Conservation (phyloP, 2,888 invertebrate genomes). For the Melangyna quadrimaculata region DNA sequence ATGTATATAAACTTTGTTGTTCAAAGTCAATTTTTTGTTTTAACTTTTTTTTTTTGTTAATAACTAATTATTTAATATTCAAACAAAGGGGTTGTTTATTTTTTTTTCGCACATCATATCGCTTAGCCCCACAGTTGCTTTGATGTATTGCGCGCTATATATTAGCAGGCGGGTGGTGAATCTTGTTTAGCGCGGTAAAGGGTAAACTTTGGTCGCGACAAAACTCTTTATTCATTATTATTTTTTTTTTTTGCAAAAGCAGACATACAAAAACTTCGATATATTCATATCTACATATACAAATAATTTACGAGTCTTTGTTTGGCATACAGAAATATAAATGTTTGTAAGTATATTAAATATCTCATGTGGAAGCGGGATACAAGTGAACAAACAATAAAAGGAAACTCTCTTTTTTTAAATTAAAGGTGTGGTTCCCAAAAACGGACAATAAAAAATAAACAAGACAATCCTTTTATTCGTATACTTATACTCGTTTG, state of each 20-base stretch:
- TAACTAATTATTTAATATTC: conserved; percentile 67
- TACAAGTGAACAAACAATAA: conserved; percentile 6
- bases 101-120: conserved; percentile 20
- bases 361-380: conserved; percentile 32
- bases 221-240: conserved; percentile 53
- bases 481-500: conserved; percentile 1
- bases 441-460: conserved; percentile 58
- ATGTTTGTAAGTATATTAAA: not conserved
- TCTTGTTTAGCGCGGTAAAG: not conserved
- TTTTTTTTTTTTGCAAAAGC: conserved; percentile 34
- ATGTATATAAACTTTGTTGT: not conserved
- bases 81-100: conserved; percentile 63
- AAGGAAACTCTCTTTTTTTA: conserved; percentile 37
- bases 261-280: conserved; percentile 9
- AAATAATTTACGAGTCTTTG: conserved; percentile 65
- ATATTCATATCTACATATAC: not conserved
- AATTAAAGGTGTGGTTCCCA: conserved; percentile 66
- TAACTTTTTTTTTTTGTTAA: conserved; percentile 27
- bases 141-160: conserved; percentile 65
- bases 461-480: conserved; percentile 66
- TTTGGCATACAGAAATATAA: conserved; percentile 41
- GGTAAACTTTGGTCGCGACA: conserved; percentile 60
- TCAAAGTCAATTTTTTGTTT: conserved; percentile 48
- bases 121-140: conserved; percentile 50
- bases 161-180: not conserved